Conservation (phyloP, 2,888 invertebrate species). For the Hemithea aestivaria region DNA sequence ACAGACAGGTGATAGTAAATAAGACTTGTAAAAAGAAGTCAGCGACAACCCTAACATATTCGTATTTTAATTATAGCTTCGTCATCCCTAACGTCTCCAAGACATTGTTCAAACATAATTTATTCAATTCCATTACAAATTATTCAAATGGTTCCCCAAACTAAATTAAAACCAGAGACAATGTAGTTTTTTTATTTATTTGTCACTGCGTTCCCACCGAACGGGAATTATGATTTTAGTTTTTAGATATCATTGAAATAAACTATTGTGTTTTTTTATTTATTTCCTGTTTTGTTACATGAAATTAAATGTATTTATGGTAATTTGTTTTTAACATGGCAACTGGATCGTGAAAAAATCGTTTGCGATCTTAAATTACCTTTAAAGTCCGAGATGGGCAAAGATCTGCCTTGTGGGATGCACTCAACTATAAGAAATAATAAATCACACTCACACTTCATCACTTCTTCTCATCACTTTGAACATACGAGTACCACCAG, state of each 20-base stretch:
- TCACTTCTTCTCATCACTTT: no score
- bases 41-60: conserved; percentile 46
- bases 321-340: no score
- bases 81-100: conserved; percentile 58
- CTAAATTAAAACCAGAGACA: conserved; percentile 69
- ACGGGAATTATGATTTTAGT: conserved; percentile 41
- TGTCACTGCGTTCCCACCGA: conserved; percentile 69
- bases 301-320: not conserved
- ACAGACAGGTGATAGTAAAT: no score
- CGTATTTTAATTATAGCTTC: conserved; percentile 70
- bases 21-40: no score
- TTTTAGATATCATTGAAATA: conserved; percentile 31
- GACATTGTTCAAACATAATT: conserved; percentile 69
- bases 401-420: no score
- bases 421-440: no score
- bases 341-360: no score
- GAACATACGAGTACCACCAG: no score
- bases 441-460: no score
- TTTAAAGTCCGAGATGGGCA: no score
- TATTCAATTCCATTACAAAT: conserved; percentile 69
- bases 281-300: no score
- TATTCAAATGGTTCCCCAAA: conserved; percentile 56
- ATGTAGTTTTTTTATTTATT: conserved; percentile 50
- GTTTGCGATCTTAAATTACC: no score
- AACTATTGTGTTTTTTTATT: conserved; percentile 28